A percentile compares a stretch with the other conserved stretches of the same genome.
These are phyloP conservation scores for Diarsia dahlii DNA, from an alignment of 2,888 invertebrate genomes.

Conservation along the genomic window DNA sequence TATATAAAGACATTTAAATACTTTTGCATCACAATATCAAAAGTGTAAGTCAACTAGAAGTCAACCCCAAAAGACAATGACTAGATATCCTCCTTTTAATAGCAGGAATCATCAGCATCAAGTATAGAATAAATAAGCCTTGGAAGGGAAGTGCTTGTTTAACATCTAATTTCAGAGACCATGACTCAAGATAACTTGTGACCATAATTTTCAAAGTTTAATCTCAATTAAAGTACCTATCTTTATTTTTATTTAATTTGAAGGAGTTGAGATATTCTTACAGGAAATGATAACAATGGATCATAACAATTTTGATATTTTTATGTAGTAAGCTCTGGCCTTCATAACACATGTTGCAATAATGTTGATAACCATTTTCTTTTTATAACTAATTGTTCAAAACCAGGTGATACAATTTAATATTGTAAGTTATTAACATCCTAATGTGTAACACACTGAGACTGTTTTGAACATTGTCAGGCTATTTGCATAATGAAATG, in stretches of 20 bases:
- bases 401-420: constrained; percentile 15
- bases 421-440: constrained; percentile 12
- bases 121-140: constrained; percentile 14
- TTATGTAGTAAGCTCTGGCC: constrained; percentile 29
- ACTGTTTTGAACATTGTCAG: constrained; percentile 44
- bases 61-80: constrained; percentile 5
- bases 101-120: constrained; percentile 7
- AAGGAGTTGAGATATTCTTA: neutral
- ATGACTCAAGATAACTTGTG: constrained; percentile 21
- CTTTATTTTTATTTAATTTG: neutral
- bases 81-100: constrained; percentile 23
- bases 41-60: neutral
- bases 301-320: constrained; percentile 5
- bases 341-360: constrained; percentile 41
- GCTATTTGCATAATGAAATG: constrained; percentile 41
- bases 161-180: constrained; percentile 30
- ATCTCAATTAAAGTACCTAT: neutral
- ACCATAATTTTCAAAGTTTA: neutral
- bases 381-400: constrained; percentile 14
- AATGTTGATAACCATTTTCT: constrained; percentile 9
- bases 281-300: constrained; percentile 10
- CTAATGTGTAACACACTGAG: constrained; percentile 27
- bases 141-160: constrained; percentile 28
- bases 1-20: constrained; percentile 1
- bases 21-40: neutral